These are phyloP conservation scores for Halcyon malimbica DNA, from an alignment of 2,113 vertebrate species.

Conservation along the genomic window DNA sequence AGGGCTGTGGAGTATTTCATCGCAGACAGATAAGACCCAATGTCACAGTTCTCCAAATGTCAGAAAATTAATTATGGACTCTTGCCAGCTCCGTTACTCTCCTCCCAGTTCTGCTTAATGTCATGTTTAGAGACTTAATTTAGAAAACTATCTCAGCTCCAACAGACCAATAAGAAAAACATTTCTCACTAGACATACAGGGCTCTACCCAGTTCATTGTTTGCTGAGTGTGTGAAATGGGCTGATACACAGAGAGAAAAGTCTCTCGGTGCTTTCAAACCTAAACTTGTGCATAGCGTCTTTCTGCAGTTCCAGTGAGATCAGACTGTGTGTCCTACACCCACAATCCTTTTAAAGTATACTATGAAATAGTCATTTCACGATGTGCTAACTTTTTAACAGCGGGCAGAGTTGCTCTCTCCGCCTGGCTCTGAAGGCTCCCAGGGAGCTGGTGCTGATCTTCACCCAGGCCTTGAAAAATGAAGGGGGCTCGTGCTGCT, in stretches of 20 bases:
- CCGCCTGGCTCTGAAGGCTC: neutral
- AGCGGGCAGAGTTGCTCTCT: fast-evolving
- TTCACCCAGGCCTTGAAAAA: too few relatives aligned
- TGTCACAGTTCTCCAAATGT: constrained; percentile 61
- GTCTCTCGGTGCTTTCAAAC: neutral
- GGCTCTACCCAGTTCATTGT: neutral
- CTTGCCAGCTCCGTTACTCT: constrained; percentile 11
- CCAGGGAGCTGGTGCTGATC: neutral
- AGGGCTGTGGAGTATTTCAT: neutral
- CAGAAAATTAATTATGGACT: constrained; percentile 49
- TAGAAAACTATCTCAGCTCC: constrained; percentile 15
- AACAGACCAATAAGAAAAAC: neutral
- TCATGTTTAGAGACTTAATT: constrained; percentile 23
- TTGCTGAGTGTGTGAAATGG: neutral
- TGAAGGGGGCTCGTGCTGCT: neutral
- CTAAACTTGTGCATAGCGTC: fast-evolving
- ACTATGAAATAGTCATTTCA: neutral
- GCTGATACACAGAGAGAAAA: neutral
- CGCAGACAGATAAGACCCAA: neutral
- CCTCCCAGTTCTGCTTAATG: constrained; percentile 12
- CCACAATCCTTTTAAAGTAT: fast-evolving
- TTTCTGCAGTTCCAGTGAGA: neutral
- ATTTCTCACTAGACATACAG: neutral
- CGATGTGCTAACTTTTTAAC: neutral
- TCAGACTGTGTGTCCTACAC: neutral